Evolutionary conservation across 2,888 invertebrate species (phyloP).

Genomic region (Calameuta pallipes): DNA sequence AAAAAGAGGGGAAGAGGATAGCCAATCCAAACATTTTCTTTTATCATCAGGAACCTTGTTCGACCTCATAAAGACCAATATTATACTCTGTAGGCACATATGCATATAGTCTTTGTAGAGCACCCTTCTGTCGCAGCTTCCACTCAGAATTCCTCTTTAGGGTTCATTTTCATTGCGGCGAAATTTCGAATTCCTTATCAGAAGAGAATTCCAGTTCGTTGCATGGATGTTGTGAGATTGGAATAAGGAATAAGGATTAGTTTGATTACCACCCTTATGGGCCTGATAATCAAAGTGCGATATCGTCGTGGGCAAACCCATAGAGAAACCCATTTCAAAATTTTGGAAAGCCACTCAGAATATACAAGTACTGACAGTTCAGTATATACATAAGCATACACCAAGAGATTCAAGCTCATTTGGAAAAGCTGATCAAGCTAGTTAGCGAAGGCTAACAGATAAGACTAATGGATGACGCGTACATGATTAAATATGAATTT

Average conservation of each 20-base stretch:
- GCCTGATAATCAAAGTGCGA: conserved; percentile 2
- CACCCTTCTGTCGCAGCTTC: not conserved
- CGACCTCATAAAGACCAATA: too few species aligned
- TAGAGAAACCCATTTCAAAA: not conserved
- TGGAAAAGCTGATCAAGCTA: not conserved
- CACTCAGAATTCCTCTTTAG: not conserved
- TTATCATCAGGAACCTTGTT: too few species aligned
- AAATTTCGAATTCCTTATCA: not conserved
- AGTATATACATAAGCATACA: not conserved
- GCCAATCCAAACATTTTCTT: too few species aligned
- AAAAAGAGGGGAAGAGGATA: too few species aligned
- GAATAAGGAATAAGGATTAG: conserved; percentile 1
- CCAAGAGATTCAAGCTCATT: not conserved
- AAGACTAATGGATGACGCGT: not conserved
- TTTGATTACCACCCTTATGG: not conserved
- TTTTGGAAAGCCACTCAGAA: not conserved
- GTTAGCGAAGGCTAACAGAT: not conserved
- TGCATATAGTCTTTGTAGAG: too few species aligned
- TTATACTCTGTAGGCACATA: too few species aligned
- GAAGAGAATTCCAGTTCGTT: not conserved
- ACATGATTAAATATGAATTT: not conserved
- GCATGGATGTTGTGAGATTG: not conserved
- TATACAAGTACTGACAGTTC: not conserved
- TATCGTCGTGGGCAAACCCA: not conserved
- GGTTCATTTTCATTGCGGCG: not conserved